A percentile compares a stretch with the other conserved stretches of the same genome.
Evolutionary conservation across 2,113 vertebrate species (phyloP).

Genomic region (Apteryx owenii): DNA sequence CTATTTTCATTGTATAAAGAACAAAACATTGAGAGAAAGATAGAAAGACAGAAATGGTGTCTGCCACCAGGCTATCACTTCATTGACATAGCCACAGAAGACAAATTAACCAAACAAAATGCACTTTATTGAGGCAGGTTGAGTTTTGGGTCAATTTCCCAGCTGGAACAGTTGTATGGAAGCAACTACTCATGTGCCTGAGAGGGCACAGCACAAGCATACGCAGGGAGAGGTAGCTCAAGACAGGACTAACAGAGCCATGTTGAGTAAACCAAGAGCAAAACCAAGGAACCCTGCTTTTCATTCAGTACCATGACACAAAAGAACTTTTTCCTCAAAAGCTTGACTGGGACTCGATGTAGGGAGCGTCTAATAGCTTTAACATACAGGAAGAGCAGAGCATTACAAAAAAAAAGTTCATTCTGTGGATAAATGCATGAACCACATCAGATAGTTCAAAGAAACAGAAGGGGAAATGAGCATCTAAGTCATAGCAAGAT

Average conservation of each 20-base stretch:
- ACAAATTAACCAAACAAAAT: slow-evolving; percentile 8
- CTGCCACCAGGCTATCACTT: neutral
- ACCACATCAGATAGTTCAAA: neutral
- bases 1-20: neutral
- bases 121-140: neutral
- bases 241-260: neutral
- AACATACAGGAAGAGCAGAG: neutral
- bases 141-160: slow-evolving; percentile 52
- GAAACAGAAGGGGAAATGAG: neutral
- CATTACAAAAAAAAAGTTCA: neutral
- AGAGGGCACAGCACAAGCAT: neutral
- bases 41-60: neutral
- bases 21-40: neutral
- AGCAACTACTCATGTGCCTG: neutral
- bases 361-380: neutral
- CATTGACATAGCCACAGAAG: neutral
- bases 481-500: neutral
- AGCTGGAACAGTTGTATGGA: slow-evolving; percentile 37
- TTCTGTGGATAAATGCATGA: fast-evolving
- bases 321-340: neutral
- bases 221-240: neutral
- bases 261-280: neutral
- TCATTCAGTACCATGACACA: fast-evolving
- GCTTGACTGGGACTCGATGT: neutral
- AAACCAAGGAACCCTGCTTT: neutral